Percentiles rank a stretch among this genome's conserved stretches.
phyloP scores from a whole-genome alignment of 92 coral and sea anemone species.

The Porites divaricata region DNA sequence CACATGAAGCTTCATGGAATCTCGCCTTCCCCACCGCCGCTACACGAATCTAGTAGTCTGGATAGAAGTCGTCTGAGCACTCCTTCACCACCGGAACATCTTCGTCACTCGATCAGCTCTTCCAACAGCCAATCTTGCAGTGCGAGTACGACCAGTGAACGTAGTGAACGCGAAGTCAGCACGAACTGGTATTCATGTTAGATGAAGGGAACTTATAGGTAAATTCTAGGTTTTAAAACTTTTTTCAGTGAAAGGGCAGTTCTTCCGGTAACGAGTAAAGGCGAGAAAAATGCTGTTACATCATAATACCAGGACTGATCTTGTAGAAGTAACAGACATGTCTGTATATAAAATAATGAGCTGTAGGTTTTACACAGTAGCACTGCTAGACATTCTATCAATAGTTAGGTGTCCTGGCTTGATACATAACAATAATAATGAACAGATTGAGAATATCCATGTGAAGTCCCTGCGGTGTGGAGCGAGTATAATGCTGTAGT shows the following conservation, averaged over 20 bases:
- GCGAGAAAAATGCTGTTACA: slow-evolving; percentile 2
- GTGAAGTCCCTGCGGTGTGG: slow-evolving; percentile 48
- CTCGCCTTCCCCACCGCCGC: slow-evolving; percentile 89
- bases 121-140: slow-evolving; percentile 52
- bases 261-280: background rate
- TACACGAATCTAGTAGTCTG: slow-evolving; percentile 60
- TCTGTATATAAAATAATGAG: slow-evolving; percentile 47
- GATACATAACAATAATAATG: slow-evolving; percentile 49
- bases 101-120: slow-evolving; percentile 56
- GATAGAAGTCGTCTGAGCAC: slow-evolving; percentile 63
- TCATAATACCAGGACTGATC: slow-evolving; percentile 19
- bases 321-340: slow-evolving; percentile 13
- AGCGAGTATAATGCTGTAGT: slow-evolving; percentile 26
- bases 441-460: slow-evolving; percentile 43
- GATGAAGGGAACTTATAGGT: background rate
- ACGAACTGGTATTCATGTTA: slow-evolving; percentile 83
- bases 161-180: slow-evolving; percentile 60
- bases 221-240: background rate
- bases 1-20: slow-evolving; percentile 98
- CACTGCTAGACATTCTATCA: slow-evolving; percentile 48
- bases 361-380: slow-evolving; percentile 32
- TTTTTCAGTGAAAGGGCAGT: background rate
- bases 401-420: slow-evolving; percentile 58
- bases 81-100: slow-evolving; percentile 74
- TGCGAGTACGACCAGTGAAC: slow-evolving; percentile 27